Conservation (phyloP, 1,140 invertebrate species). For the Babylonia areolata region DNA sequence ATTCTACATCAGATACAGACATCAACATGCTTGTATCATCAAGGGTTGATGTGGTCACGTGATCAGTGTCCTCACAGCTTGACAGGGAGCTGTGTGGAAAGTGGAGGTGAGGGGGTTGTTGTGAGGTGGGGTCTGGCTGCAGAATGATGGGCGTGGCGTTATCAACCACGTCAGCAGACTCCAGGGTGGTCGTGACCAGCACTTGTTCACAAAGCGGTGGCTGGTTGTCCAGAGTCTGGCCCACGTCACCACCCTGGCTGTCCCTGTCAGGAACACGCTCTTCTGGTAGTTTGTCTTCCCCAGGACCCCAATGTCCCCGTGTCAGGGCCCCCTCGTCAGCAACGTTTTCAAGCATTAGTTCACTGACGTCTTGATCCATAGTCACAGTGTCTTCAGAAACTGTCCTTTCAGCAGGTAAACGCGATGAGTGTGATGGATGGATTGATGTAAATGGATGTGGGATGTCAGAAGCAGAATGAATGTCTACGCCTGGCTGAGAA, state of each 20-base stretch:
- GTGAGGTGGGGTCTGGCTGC: neutral
- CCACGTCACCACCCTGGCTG: neutral
- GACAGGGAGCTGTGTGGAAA: neutral
- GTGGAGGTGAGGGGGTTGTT: neutral
- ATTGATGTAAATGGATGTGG: no score
- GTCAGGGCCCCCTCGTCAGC: no score
- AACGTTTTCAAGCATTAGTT: no score
- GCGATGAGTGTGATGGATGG: no score
- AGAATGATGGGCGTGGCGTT: neutral
- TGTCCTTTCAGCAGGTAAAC: no score
- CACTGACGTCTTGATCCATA: no score
- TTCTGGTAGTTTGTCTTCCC: no score
- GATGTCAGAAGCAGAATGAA: no score
- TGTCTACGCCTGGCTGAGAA: no score
- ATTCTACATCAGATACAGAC: conserved; percentile 28
- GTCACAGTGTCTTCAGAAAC: no score
- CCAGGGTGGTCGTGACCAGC: neutral
- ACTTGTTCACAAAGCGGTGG: neutral
- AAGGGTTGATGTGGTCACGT: neutral
- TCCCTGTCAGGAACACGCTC: no score
- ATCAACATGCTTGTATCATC: conserved; percentile 30
- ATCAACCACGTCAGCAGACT: neutral
- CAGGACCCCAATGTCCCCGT: no score
- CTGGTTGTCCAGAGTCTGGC: neutral
- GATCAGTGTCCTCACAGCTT: neutral